These are phyloP conservation scores for Paragorgia papillata DNA, from an alignment of 92 coral and sea anemone genomes.

Conservation along the genomic window DNA sequence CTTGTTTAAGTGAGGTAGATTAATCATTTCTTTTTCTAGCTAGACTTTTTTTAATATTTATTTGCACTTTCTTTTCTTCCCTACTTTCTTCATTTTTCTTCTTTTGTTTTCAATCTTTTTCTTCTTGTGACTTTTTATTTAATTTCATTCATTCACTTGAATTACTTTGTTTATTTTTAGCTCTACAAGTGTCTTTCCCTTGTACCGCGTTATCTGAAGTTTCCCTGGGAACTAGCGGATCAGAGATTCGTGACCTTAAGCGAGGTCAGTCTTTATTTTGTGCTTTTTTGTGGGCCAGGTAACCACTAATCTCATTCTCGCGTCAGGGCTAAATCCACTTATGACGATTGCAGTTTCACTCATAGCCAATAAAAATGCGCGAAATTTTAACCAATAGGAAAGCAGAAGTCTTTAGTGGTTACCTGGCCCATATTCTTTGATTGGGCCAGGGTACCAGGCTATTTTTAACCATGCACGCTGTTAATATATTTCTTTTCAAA, in stretches of 20 bases:
- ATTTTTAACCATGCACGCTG: neutral
- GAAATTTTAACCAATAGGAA: too few species aligned
- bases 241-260: neutral
- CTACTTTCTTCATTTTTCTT: neutral
- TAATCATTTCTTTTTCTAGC: neutral
- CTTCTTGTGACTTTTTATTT: neutral
- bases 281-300: too few species aligned
- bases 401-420: too few species aligned
- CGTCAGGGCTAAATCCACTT: too few species aligned
- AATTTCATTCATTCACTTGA: neutral
- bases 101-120: neutral
- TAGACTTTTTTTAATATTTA: neutral
- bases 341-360: too few species aligned
- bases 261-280: conserved; percentile 4
- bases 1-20: conserved; percentile 26
- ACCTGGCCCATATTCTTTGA: too few species aligned
- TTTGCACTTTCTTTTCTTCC: neutral
- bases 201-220: conserved; percentile 25
- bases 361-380: too few species aligned
- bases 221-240: conserved; percentile 19
- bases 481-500: neutral
- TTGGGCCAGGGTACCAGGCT: too few species aligned
- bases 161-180: neutral
- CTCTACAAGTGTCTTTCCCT: conserved; percentile 40
- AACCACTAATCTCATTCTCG: too few species aligned